These are phyloP conservation scores for Myrmophylax atrothorax DNA, from an alignment of 2,113 vertebrate species.

Conservation along the genomic window DNA sequence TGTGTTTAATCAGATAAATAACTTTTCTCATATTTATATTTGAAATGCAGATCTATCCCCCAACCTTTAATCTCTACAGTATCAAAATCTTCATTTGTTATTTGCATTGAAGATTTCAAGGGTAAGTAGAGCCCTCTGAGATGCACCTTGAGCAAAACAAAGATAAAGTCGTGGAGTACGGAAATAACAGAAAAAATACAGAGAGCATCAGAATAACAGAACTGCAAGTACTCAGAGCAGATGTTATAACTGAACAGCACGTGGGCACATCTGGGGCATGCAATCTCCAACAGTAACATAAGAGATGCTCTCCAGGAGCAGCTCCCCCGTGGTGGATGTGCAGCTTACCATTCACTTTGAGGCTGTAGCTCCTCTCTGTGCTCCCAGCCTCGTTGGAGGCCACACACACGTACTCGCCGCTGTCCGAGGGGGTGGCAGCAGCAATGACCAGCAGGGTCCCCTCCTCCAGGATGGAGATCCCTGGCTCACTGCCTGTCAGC, in stretches of 20 bases:
- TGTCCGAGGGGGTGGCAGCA: slow-evolving; percentile 84
- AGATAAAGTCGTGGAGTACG: neutral
- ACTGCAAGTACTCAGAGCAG: neutral
- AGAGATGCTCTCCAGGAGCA: neutral
- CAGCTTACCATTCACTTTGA: slow-evolving; percentile 90
- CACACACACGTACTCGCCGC: slow-evolving; percentile 89
- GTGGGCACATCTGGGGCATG: neutral
- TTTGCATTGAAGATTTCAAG: neutral
- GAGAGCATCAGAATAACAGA: neutral
- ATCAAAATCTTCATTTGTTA: neutral
- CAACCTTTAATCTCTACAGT: neutral
- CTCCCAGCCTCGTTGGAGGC: slow-evolving; percentile 92
- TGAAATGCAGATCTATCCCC: neutral
- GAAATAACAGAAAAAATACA: neutral
- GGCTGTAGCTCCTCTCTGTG: slow-evolving; percentile 90
- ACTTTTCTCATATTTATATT: neutral
- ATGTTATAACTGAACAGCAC: neutral
- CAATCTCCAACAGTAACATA: neutral
- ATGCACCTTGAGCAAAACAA: neutral
- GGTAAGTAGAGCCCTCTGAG: neutral
- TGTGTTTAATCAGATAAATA: neutral
- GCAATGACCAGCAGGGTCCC: slow-evolving; percentile 85
- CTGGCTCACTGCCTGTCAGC: slow-evolving; percentile 85
- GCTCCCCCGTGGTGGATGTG: no score
- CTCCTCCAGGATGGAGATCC: slow-evolving; percentile 86